phyloP scores from a whole-genome alignment of 1,140 invertebrate genomes.

The Trialeurodes vaporariorum region DNA sequence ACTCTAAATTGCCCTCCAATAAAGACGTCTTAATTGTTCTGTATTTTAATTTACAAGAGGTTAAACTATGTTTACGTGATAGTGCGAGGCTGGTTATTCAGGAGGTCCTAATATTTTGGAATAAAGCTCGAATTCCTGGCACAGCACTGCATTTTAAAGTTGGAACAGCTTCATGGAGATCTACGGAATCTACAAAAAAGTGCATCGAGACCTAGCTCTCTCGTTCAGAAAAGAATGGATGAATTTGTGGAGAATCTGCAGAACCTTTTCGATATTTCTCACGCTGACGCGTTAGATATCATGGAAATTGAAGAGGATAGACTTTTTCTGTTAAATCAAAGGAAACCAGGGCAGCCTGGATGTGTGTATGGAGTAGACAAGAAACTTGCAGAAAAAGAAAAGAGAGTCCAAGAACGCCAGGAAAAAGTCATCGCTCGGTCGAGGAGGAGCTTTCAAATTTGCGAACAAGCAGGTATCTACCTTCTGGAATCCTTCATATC shows the following conservation, averaged over 20 bases:
- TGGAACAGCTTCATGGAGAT: conserved; percentile 17
- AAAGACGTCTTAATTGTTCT: conserved; percentile 19
- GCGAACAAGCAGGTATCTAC: too few species aligned
- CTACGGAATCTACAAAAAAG: conserved; percentile 16
- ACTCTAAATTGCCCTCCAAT: too few species aligned
- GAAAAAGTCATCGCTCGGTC: too few species aligned
- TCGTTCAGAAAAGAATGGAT: conserved; percentile 15
- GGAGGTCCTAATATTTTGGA: conserved; percentile 12
- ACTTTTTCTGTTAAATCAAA: conserved; percentile 18
- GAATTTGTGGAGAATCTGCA: conserved; percentile 18
- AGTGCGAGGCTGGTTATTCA: neutral
- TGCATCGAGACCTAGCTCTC: conserved; percentile 6
- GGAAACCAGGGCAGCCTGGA: conserved; percentile 13
- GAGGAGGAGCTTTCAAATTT: too few species aligned
- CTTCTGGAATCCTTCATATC: too few species aligned
- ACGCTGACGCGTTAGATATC: conserved; percentile 21
- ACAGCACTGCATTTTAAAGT: conserved; percentile 18
- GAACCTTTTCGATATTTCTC: conserved; percentile 26
- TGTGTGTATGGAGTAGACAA: conserved; percentile 15
- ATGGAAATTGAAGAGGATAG: conserved; percentile 20
- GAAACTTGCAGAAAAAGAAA: conserved; percentile 10
- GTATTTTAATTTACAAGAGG: conserved; percentile 18
- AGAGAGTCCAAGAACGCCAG: too few species aligned
- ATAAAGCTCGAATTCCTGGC: conserved; percentile 12
- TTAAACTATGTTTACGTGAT: conserved; percentile 6